A percentile compares a stretch with the other conserved stretches of the same genome.
Conservation (phyloP, 2,888 invertebrate genomes). For the Iphiclides podalirius region DNA sequence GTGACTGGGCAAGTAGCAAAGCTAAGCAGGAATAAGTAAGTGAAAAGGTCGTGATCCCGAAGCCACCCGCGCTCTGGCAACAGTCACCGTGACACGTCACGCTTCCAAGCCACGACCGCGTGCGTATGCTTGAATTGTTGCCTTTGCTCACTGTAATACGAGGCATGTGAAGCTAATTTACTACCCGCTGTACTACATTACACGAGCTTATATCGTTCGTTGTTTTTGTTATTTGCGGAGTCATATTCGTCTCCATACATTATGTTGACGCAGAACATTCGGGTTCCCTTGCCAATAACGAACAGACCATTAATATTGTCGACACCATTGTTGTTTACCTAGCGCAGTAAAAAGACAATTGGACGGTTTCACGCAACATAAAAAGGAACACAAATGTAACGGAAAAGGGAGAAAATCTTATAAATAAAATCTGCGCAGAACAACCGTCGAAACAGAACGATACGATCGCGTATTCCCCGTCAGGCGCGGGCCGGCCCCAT, state of each 20-base stretch:
- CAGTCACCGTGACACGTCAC: slow-evolving; percentile 15
- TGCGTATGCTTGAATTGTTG: slow-evolving; percentile 5
- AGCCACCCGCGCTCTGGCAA: slow-evolving; percentile 46
- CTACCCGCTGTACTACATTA: not conserved
- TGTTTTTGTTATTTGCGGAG: too few species aligned
- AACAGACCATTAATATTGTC: too few species aligned
- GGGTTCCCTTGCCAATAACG: too few species aligned
- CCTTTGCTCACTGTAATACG: not conserved
- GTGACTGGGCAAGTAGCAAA: not conserved
- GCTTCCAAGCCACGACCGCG: slow-evolving; percentile 10
- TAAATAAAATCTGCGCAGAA: slow-evolving; percentile 21
- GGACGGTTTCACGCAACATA: not conserved
- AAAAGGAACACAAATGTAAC: slow-evolving; percentile 5
- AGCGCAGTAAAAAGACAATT: too few species aligned
- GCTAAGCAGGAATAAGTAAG: slow-evolving; percentile 9
- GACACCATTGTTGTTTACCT: too few species aligned
- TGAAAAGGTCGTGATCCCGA: slow-evolving; percentile 40
- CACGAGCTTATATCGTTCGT: too few species aligned
- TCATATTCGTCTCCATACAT: too few species aligned
- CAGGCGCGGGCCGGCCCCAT: slow-evolving; percentile 59
- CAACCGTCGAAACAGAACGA: slow-evolving; percentile 34
- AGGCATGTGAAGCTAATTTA: not conserved
- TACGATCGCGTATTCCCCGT: slow-evolving; percentile 75
- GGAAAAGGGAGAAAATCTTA: slow-evolving; percentile 16
- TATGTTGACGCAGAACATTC: too few species aligned